These are phyloP conservation scores for Tetramorium parvispinum DNA, from an alignment of 1,140 invertebrate genomes.

Conservation along the genomic window DNA sequence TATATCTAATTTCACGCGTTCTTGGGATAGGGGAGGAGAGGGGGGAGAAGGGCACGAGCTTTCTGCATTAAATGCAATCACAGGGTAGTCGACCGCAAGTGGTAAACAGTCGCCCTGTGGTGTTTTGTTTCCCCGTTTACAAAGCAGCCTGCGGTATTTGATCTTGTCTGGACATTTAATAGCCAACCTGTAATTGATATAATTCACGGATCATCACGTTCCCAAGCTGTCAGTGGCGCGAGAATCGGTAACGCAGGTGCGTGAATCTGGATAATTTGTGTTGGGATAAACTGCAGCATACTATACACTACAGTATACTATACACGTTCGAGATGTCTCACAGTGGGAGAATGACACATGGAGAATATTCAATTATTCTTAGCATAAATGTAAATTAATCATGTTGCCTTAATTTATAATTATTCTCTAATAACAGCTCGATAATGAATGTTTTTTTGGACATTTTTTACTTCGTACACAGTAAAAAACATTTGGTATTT, in stretches of 20 bases:
- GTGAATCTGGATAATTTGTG: neutral
- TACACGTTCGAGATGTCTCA: neutral
- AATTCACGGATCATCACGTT: conserved; percentile 5
- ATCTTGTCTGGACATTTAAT: conserved; percentile 27
- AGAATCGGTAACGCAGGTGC: neutral
- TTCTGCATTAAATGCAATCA: conserved; percentile 13
- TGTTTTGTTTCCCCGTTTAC: conserved; percentile 23
- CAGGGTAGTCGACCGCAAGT: conserved; percentile 5
- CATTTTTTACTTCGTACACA: neutral
- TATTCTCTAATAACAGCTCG: too few species aligned
- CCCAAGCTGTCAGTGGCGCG: neutral
- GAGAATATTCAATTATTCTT: neutral
- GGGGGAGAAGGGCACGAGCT: neutral
- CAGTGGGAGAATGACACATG: neutral
- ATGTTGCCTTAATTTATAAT: neutral
- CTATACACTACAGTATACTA: too few species aligned
- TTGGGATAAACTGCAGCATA: neutral
- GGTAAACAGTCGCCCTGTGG: conserved; percentile 27
- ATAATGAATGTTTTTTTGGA: neutral
- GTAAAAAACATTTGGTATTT: too few species aligned
- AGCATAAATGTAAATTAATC: neutral
- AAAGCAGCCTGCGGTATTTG: conserved; percentile 20
- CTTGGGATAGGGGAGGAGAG: too few species aligned
- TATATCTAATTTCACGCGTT: neutral
- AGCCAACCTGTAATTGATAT: conserved; percentile 30